Percentiles rank a stretch among this genome's conserved stretches.
These are phyloP conservation scores for Cactoblastis cactorum DNA, from an alignment of 2,888 invertebrate genomes.

Conservation along the genomic window DNA sequence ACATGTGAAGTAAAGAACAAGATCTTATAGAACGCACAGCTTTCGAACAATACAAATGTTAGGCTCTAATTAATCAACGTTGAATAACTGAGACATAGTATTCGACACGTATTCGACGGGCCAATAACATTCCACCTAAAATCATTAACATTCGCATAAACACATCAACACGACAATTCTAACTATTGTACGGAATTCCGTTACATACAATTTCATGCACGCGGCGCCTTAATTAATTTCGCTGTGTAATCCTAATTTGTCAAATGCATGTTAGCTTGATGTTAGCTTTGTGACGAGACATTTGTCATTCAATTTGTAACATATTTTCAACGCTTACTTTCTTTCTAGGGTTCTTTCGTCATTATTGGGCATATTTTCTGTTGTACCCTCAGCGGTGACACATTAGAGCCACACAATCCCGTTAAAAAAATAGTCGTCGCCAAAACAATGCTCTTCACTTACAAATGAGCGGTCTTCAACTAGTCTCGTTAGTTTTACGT, in stretches of 20 bases:
- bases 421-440: too few relatives aligned
- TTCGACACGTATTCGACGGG: neutral
- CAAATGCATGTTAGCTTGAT: conserved; percentile 9
- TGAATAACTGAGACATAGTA: neutral
- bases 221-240: conserved; percentile 4
- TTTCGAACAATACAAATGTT: neutral
- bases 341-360: too few relatives aligned
- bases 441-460: too few relatives aligned
- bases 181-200: neutral
- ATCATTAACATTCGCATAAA: neutral
- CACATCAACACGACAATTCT: neutral
- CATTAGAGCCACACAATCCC: too few relatives aligned
- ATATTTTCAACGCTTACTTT: neutral
- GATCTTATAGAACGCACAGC: too few relatives aligned
- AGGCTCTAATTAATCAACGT: neutral
- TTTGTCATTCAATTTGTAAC: conserved; percentile 14
- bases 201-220: neutral
- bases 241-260: conserved; percentile 1
- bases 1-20: too few relatives aligned
- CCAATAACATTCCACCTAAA: neutral
- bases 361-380: too few relatives aligned
- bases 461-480: too few relatives aligned
- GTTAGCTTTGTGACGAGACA: conserved; percentile 17
- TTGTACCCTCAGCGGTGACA: too few relatives aligned
- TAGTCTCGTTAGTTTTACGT: too few relatives aligned